Evolutionary conservation across 2,113 vertebrate genomes (phyloP).

Genomic region (Arothron firmamentum): DNA sequence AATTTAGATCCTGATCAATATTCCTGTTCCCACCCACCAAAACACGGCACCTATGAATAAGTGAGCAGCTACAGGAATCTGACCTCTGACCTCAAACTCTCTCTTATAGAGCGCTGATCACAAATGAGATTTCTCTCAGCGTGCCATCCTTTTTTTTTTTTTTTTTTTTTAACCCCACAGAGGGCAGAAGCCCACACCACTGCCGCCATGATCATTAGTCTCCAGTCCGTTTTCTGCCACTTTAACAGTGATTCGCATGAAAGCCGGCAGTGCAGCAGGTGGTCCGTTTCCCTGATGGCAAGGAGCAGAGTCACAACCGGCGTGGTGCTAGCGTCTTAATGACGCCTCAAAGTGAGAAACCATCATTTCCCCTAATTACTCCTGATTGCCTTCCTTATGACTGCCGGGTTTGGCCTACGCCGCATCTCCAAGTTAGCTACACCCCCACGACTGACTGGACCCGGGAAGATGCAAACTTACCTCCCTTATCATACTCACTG

Average conservation of each 20-base stretch:
- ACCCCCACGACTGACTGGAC: slow-evolving; percentile 74
- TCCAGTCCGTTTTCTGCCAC: neutral
- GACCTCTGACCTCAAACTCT: no score
- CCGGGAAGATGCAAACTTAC: neutral
- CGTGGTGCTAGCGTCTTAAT: slow-evolving; percentile 61
- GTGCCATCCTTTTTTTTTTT: no score
- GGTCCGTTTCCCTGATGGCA: slow-evolving; percentile 53
- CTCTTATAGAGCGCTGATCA: no score
- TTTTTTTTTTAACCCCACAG: no score
- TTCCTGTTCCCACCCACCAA: slow-evolving; percentile 5
- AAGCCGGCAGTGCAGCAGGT: slow-evolving; percentile 40
- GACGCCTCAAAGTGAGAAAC: slow-evolving; percentile 66
- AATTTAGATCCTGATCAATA: slow-evolving; percentile 25
- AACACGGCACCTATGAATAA: slow-evolving; percentile 14
- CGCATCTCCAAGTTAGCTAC: slow-evolving; percentile 48
- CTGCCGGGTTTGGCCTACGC: slow-evolving; percentile 62
- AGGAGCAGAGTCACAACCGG: slow-evolving; percentile 61
- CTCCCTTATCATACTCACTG: slow-evolving; percentile 55
- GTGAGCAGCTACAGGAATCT: neutral
- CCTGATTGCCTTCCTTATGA: slow-evolving; percentile 77
- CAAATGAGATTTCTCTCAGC: no score
- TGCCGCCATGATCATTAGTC: no score
- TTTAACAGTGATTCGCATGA: slow-evolving; percentile 48
- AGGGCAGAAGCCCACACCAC: no score
- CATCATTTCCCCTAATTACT: slow-evolving; percentile 76